These are phyloP conservation scores for Panagrolaimus sp. DNA, from an alignment of 1,140 invertebrate genomes.

Conservation along the genomic window DNA sequence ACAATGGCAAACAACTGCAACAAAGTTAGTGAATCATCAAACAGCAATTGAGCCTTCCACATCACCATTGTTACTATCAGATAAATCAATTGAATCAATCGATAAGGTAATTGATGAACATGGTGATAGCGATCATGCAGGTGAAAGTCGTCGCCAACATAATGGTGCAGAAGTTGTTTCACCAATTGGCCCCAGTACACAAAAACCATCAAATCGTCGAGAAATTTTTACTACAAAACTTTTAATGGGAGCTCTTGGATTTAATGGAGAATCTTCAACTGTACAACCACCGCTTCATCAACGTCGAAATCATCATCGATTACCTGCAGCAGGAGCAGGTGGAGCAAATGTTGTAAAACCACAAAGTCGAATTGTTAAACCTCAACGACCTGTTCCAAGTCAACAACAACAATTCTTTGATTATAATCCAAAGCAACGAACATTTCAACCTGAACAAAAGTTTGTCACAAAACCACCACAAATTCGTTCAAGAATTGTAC, in stretches of 20 bases:
- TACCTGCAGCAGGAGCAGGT: too few relatives aligned
- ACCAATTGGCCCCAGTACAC: not conserved
- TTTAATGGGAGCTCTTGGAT: not conserved
- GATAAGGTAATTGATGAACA: not conserved
- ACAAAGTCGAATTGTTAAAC: too few relatives aligned
- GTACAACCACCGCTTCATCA: too few relatives aligned
- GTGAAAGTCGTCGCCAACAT: not conserved
- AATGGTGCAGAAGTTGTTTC: not conserved
- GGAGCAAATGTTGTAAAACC: too few relatives aligned
- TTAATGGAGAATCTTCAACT: not conserved
- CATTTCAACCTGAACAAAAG: not conserved
- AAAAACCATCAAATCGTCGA: not conserved
- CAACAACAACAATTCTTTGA: not conserved
- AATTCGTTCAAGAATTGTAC: not conserved
- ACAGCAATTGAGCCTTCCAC: not conserved
- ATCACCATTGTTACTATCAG: too few relatives aligned
- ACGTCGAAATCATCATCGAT: too few relatives aligned
- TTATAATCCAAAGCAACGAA: not conserved
- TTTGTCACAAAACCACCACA: not conserved
- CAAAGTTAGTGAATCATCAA: constrained; percentile 2
- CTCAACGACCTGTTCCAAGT: not conserved
- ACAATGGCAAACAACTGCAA: constrained; percentile 9
- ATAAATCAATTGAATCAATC: not conserved
- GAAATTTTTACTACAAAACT: not conserved
- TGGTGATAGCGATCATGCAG: not conserved